Conservation (phyloP, 1,140 invertebrate species). For the Dermatophagoides farinae region DNA sequence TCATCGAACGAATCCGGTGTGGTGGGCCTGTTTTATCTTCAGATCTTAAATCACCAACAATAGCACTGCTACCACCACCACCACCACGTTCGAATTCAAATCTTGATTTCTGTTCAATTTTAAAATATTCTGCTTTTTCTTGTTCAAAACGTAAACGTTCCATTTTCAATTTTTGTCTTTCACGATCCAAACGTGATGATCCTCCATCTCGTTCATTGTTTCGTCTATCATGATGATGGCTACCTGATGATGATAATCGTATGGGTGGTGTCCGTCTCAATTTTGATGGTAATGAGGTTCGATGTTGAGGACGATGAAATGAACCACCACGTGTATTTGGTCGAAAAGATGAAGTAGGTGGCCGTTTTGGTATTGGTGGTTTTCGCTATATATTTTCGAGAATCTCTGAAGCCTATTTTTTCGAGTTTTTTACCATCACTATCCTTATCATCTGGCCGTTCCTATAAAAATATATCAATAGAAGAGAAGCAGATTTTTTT, state of each 20-base stretch:
- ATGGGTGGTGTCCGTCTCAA: neutral
- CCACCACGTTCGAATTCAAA: too few species aligned
- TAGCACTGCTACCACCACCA: too few species aligned
- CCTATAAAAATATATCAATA: neutral
- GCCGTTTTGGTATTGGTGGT: neutral
- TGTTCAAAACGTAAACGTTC: neutral
- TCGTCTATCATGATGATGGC: neutral
- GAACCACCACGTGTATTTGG: neutral
- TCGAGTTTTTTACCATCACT: neutral
- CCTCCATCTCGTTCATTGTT: neutral
- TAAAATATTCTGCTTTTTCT: neutral
- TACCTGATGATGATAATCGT: neutral
- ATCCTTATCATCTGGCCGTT: neutral
- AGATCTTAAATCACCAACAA: neutral
- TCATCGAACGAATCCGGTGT: neutral
- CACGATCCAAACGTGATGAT: neutral
- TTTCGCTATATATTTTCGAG: neutral
- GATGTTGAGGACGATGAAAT: neutral
- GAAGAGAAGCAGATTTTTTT: too few species aligned
- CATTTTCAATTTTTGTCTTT: neutral
- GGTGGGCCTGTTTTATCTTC: neutral
- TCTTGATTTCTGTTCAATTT: slow-evolving; percentile 1
- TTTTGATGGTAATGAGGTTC: neutral
- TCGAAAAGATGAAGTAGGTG: neutral
- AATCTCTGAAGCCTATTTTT: slow-evolving; percentile 5